phyloP scores from a whole-genome alignment of 2,888 invertebrate species.

The Dolomedes plantarius region DNA sequence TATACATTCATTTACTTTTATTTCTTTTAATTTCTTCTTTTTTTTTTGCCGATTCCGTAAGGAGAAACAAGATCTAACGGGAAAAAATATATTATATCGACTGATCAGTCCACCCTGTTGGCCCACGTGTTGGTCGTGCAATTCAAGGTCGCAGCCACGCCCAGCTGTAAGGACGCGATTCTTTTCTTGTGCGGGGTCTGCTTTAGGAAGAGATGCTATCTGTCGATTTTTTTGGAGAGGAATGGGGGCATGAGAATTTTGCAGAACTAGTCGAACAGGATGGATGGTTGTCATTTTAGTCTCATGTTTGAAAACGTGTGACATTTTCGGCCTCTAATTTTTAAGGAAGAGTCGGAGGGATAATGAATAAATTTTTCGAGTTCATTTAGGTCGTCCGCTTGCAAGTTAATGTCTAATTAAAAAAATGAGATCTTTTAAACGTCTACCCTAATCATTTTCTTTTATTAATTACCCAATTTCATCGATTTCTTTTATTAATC shows the following conservation, averaged over 20 bases:
- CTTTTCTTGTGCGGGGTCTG: too few species aligned
- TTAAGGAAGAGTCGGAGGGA: too few species aligned
- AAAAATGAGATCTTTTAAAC: too few species aligned
- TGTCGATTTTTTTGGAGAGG: background rate
- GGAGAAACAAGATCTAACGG: background rate
- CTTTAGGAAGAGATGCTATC: background rate
- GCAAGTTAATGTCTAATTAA: too few species aligned
- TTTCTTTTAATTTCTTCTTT: background rate
- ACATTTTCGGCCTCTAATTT: background rate
- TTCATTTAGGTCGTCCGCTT: too few species aligned
- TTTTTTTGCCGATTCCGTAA: background rate
- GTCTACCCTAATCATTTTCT: too few species aligned
- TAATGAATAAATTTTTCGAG: too few species aligned
- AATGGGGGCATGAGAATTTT: background rate
- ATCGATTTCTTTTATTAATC: too few species aligned
- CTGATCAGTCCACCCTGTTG: conserved; percentile 9
- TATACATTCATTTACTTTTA: background rate
- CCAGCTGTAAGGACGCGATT: background rate
- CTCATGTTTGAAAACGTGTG: background rate
- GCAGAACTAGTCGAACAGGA: background rate
- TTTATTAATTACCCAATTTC: too few species aligned
- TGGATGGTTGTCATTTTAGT: too few species aligned
- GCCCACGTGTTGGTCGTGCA: background rate
- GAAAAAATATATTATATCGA: background rate
- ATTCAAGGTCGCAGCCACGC: background rate